Evolutionary conservation across 2,113 vertebrate genomes (phyloP).

Genomic region (Sinocyclocheilus anshuiensis): DNA sequence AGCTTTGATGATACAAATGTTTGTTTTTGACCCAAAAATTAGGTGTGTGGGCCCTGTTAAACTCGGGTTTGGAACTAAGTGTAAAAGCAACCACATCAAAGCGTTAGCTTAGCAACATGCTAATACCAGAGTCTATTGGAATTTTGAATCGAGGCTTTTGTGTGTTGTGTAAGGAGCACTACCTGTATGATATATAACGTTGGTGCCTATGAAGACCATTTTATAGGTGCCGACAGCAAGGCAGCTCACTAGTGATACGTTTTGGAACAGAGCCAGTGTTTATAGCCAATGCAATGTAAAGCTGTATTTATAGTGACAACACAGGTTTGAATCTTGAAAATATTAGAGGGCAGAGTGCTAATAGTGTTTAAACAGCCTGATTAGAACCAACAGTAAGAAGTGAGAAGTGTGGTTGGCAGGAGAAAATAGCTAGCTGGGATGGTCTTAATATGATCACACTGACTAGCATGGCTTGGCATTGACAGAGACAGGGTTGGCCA

Average conservation of each 20-base stretch:
- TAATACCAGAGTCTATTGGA: not conserved
- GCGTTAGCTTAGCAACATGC: not conserved
- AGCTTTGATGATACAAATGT: too few species aligned
- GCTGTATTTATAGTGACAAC: not conserved
- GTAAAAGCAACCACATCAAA: not conserved
- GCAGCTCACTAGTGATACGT: not conserved
- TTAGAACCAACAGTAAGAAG: slow-evolving; percentile 10
- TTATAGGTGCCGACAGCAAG: not conserved
- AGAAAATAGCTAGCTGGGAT: slow-evolving; percentile 20
- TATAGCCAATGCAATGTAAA: not conserved
- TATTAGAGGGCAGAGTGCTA: not conserved
- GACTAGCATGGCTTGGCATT: slow-evolving; percentile 20
- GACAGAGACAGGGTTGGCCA: slow-evolving; percentile 17
- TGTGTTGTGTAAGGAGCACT: not conserved
- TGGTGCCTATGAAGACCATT: not conserved
- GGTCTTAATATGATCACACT: slow-evolving; percentile 21
- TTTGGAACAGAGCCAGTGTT: not conserved
- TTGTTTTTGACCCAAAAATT: not conserved
- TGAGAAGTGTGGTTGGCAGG: slow-evolving; percentile 26
- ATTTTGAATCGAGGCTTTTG: not conserved
- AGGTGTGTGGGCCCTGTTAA: not conserved
- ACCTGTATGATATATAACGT: not conserved
- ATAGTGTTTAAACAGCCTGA: slow-evolving; percentile 20
- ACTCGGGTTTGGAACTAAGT: not conserved
- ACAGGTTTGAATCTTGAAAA: not conserved